Evolutionary conservation across 2,888 invertebrate genomes (phyloP), one percentile per base, ranked within the genome.

Genomic region (Phaedon cochleariae): DNA sequence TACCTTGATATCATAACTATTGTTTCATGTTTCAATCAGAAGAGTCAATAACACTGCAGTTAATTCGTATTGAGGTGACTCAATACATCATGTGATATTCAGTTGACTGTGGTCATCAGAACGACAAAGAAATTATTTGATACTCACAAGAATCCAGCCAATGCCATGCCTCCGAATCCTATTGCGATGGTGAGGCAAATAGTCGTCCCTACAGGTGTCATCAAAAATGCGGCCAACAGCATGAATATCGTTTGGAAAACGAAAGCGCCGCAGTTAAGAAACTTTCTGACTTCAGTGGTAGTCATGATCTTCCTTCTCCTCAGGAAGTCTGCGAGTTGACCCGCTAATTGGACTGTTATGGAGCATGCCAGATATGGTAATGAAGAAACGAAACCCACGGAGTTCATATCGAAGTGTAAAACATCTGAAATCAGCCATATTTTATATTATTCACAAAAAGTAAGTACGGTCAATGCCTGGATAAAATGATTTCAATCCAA

Each of bases 301-400:
- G 90, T 90, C 73, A 93, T 79, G 37, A 88, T 82, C 20, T 88
- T 86, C 66, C 86, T 87, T 4, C 85, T 83, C 67, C 92, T 86
- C 61, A 94, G 81, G 86, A 89, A 89, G 85, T 97, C 97, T 0
- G 96, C 95, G 15, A 93, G 76, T 69, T 93, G 91, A 0, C 96
- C 97, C 0, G 94, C 91, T 67, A 90, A 83, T 76, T 92, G 92
- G 5, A 96, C 85, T 5, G 92, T 87, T 31, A 94, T 85, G 0
- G 93, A 92, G 95, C 96, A 95, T 0, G 92, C 91, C 18, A 96
- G 82, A 81, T 97, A 97, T 0, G 97, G 97, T 41, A 96, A 84
- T 0, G 95, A 95, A 0, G 96, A 91, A 57, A 95, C 81, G 78
- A 92, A 90, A 4, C 96, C 96, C 3, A 95, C 92, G 79, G 93